Conservation (phyloP, 2,113 vertebrate genomes). For the Crotalus helleri region DNA sequence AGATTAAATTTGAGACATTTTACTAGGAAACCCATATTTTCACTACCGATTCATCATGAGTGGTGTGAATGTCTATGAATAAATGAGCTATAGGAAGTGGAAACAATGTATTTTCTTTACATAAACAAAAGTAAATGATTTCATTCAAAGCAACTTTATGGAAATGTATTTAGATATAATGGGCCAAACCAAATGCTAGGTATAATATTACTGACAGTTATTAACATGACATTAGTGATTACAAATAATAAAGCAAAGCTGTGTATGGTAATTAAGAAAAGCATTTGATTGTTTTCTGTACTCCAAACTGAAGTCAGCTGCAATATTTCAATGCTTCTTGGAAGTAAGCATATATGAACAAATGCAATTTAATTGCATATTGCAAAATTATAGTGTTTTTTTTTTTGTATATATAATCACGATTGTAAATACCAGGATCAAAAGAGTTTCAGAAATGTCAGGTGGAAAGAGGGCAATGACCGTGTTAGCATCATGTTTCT, state of each 20-base stretch:
- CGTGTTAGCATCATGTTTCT: not conserved
- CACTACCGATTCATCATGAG: not conserved
- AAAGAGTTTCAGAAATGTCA: not conserved
- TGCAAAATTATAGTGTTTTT: not conserved
- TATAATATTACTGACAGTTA: not conserved
- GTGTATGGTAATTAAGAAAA: not conserved
- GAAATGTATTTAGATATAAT: not conserved
- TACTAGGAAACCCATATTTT: not conserved
- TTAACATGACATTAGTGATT: not conserved
- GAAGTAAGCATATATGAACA: not conserved
- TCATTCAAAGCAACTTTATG: not conserved
- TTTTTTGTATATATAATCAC: no score
- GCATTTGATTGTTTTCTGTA: not conserved
- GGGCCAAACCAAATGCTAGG: not conserved
- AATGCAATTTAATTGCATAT: not conserved
- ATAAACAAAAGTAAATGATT: not conserved
- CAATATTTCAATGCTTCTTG: not conserved
- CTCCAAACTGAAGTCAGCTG: not conserved
- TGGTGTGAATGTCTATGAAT: not conserved
- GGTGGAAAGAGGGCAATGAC: not conserved
- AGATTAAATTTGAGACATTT: not conserved
- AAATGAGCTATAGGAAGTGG: not conserved
- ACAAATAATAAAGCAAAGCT: not conserved
- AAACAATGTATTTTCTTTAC: not conserved
- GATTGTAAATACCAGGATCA: not conserved